Conservation (phyloP, 1,140 invertebrate genomes). For the Drosophila rufa region DNA sequence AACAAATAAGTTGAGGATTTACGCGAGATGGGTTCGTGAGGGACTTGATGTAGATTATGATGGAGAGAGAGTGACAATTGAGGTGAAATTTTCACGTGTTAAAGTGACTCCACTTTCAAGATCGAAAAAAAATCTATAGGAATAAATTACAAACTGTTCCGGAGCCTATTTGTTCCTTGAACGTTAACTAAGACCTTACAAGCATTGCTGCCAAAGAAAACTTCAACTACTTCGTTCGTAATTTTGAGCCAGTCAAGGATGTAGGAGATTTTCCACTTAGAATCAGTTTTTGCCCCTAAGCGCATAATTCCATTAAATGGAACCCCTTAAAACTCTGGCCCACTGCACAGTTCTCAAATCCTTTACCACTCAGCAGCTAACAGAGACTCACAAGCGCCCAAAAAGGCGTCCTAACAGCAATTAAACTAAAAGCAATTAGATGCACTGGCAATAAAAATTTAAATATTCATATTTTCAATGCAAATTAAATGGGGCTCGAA, state of each 20-base stretch:
- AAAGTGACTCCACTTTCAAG: not conserved
- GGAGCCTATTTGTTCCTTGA: conserved; percentile 13
- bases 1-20: conserved; percentile 43
- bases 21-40: conserved; percentile 26
- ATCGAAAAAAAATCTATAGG: not conserved
- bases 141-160: conserved; percentile 1
- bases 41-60: conserved; percentile 19
- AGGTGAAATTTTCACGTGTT: not conserved
- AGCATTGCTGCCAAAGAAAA: conserved; percentile 12
- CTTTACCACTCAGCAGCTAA: conserved; percentile 14
- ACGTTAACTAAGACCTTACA: conserved; percentile 22
- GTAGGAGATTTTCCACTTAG: conserved; percentile 49
- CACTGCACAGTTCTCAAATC: conserved; percentile 11
- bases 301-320: conserved; percentile 62
- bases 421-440: conserved; percentile 75
- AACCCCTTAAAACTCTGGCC: conserved; percentile 28
- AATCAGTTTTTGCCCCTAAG: conserved; percentile 44
- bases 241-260: conserved; percentile 19
- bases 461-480: conserved; percentile 66
- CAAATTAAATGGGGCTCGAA: conserved; percentile 19
- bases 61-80: conserved; percentile 25
- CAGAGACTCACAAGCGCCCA: conserved; percentile 6
- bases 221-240: conserved; percentile 31
- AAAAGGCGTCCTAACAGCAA: conserved; percentile 49
- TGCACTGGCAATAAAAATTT: conserved; percentile 56